A percentile compares a stretch with the other conserved stretches of the same genome.
phyloP scores from a whole-genome alignment of 2,888 invertebrate genomes.

The Diogma glabrata region DNA sequence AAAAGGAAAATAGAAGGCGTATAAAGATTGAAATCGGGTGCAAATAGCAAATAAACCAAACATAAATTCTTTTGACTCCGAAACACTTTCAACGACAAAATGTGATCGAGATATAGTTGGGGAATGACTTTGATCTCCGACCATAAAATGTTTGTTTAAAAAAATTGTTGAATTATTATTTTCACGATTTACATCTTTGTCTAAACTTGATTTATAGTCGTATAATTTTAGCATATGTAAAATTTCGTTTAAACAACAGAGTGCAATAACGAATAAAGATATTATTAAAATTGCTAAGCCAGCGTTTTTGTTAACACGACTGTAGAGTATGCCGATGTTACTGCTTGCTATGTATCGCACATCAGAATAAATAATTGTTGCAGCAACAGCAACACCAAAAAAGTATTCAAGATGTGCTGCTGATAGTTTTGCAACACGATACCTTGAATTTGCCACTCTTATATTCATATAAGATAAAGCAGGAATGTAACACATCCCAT shows the following conservation, averaged over 20 bases:
- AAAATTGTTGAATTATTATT: not conserved
- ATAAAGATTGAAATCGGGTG: no score
- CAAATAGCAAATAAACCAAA: no score
- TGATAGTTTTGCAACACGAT: constrained; percentile 6
- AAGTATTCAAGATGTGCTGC: constrained; percentile 7
- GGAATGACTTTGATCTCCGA: no score
- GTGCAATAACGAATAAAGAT: not conserved
- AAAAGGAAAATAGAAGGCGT: no score
- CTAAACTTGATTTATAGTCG: not conserved
- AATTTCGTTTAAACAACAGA: not conserved
- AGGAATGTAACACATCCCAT: constrained; percentile 11
- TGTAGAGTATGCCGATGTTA: no score
- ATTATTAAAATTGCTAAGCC: no score
- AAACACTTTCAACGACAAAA: no score
- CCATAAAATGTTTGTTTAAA: not conserved
- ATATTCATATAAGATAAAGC: constrained; percentile 8
- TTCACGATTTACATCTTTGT: not conserved
- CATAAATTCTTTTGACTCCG: no score
- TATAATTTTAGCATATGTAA: not conserved
- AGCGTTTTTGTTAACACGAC: no score
- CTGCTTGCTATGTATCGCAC: not conserved
- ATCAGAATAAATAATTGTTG: not conserved
- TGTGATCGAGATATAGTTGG: no score
- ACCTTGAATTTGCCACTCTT: constrained; percentile 5
- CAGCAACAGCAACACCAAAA: constrained; percentile 1